A percentile compares a stretch with the other conserved stretches of the same genome.
phyloP scores from a whole-genome alignment of 2,113 vertebrate genomes.

The Lepus americanus region DNA sequence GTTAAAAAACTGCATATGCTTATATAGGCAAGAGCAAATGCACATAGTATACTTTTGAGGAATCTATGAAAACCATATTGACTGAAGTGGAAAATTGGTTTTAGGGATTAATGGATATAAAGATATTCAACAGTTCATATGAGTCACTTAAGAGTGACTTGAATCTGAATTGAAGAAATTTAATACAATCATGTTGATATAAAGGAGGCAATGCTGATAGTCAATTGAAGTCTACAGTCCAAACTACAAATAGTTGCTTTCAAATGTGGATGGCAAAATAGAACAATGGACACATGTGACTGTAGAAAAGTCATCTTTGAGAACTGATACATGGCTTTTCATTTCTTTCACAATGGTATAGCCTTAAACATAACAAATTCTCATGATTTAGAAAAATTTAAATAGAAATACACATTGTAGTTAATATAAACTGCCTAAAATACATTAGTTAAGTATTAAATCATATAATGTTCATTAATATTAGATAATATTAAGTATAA shows the following conservation, averaged over 20 bases:
- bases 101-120: not conserved
- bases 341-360: not conserved
- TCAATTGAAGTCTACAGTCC: not conserved
- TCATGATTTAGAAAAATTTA: constrained; percentile 4
- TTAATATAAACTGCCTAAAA: constrained; percentile 24
- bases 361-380: not conserved
- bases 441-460: not conserved
- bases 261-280: not conserved
- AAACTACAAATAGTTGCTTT: not conserved
- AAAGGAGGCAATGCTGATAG: not conserved
- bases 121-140: not conserved
- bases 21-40: not conserved
- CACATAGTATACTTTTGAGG: not conserved
- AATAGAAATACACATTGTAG: not conserved
- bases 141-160: not conserved
- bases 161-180: not conserved
- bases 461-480: not conserved
- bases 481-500: not conserved
- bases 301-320: not conserved
- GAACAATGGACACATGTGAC: not conserved
- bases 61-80: not conserved
- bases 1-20: not conserved
- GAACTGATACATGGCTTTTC: not conserved
- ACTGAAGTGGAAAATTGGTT: not conserved
- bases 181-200: not conserved